Percentiles rank a stretch among this genome's conserved stretches.
phyloP scores from a whole-genome alignment of 1,140 invertebrate species.

The Leptinotarsa texana region DNA sequence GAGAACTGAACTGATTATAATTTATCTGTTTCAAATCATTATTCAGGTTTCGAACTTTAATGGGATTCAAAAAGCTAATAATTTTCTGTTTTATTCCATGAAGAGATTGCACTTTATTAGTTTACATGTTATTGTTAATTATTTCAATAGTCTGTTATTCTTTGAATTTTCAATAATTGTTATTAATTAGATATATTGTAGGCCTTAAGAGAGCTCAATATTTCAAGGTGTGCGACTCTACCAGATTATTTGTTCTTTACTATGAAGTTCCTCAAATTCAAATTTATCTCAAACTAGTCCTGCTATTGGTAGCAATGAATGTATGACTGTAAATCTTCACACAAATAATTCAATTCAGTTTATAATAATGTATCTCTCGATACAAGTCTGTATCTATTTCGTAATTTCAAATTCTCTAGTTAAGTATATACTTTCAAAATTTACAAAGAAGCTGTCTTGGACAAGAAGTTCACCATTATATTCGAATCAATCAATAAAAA shows the following conservation, averaged over 20 bases:
- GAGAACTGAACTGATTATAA: neutral
- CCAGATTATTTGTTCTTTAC: neutral
- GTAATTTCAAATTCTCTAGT: too few species aligned
- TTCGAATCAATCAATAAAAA: too few species aligned
- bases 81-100: too few species aligned
- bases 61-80: too few species aligned
- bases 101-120: neutral
- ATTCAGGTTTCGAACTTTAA: too few species aligned
- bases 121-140: neutral
- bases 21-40: too few species aligned
- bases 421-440: too few species aligned
- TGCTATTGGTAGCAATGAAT: neutral
- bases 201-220: constrained; percentile 5
- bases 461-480: too few species aligned
- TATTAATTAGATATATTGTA: neutral
- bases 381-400: too few species aligned
- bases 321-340: neutral
- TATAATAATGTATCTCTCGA: too few species aligned
- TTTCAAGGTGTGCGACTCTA: neutral
- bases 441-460: too few species aligned
- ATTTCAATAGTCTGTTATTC: neutral
- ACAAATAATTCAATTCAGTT: too few species aligned
- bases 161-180: neutral
- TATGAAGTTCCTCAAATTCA: neutral
- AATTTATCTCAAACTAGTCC: neutral